phyloP scores from a whole-genome alignment of 1,140 invertebrate species.

The Drosophila prosaltans region DNA sequence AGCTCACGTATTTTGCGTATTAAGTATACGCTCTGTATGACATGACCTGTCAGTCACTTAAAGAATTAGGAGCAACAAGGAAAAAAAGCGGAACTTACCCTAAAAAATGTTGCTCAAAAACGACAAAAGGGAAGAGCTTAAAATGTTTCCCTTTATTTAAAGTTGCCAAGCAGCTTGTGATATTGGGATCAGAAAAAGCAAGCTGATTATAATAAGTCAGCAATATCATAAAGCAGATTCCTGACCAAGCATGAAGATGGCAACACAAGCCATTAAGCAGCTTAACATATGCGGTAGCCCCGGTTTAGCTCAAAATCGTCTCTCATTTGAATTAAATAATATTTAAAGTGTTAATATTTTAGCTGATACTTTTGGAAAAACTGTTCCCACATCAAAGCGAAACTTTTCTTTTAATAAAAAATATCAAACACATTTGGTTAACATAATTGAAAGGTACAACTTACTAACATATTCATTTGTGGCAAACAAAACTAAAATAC shows the following conservation, averaged over 20 bases:
- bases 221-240: no score
- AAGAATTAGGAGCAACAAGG: constrained; percentile 25
- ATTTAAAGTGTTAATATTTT: no score
- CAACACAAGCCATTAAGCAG: constrained; percentile 7
- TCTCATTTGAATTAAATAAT: background rate
- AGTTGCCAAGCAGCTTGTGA: constrained; percentile 24
- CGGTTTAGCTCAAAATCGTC: background rate
- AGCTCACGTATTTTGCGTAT: constrained; percentile 68
- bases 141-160: constrained; percentile 8
- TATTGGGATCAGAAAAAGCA: constrained; percentile 8
- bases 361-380: constrained; percentile 8
- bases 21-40: constrained; percentile 64
- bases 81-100: constrained; percentile 15
- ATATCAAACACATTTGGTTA: constrained; percentile 4
- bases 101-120: constrained; percentile 3
- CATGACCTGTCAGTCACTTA: constrained; percentile 59
- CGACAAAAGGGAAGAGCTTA: constrained; percentile 9
- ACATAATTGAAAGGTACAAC: background rate
- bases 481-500: constrained; percentile 6
- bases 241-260: background rate
- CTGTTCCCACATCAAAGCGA: constrained; percentile 31
- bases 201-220: background rate
- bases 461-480: background rate
- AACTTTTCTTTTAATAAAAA: background rate
- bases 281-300: constrained; percentile 7